A percentile compares a stretch with the other conserved stretches of the same genome.
These are phyloP conservation scores for Drosophila hydei DNA, from an alignment of 1,140 invertebrate species.

Conservation along the genomic window DNA sequence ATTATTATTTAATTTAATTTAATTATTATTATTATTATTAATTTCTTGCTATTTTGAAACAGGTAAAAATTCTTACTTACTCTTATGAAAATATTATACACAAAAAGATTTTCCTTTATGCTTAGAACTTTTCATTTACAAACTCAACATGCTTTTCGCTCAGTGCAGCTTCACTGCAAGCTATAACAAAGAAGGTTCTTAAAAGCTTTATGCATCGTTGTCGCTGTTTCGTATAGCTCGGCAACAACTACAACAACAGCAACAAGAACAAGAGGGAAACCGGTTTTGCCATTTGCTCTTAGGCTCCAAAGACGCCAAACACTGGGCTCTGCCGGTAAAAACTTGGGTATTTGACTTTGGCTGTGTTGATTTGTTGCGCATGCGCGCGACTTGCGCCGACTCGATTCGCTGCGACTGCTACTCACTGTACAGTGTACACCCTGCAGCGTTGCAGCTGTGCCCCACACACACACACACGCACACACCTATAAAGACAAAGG, in stretches of 20 bases:
- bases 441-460: conserved; percentile 79
- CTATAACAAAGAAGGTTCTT: conserved; percentile 76
- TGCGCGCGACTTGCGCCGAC: conserved; percentile 53
- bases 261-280: conserved; percentile 30
- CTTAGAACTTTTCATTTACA: too few species aligned
- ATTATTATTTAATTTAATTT: too few species aligned
- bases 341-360: conserved; percentile 26
- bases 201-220: conserved; percentile 76
- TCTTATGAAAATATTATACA: too few species aligned
- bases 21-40: too few species aligned
- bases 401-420: conserved; percentile 3
- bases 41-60: too few species aligned
- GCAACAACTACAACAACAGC: conserved; percentile 26
- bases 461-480: conserved; percentile 32
- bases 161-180: conserved; percentile 51
- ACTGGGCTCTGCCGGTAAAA: background rate
- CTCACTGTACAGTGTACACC: conserved; percentile 62
- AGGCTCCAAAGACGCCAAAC: conserved; percentile 42
- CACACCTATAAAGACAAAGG: conserved; percentile 25
- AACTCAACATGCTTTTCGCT: conserved; percentile 10
- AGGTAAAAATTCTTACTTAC: too few species aligned
- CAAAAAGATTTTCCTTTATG: too few species aligned
- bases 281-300: conserved; percentile 50
- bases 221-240: conserved; percentile 40
- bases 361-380: conserved; percentile 69